Base-by-base conservation (phyloP, 2,797 vertebrate genomes). In the Ptychobarbus kaznakovi region DNA sequence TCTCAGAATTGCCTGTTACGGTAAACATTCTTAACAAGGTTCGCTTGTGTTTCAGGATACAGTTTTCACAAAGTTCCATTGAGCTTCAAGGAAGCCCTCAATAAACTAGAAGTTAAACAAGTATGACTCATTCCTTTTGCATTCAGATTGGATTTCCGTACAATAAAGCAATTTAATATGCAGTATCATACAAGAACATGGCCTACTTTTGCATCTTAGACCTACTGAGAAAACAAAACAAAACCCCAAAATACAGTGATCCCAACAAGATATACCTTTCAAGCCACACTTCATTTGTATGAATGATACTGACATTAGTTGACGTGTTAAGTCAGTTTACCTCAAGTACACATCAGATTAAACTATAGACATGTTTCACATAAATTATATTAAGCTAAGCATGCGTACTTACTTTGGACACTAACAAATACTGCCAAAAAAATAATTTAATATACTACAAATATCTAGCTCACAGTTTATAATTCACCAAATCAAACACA, bases 1-100 rank as follows among this genome's bases (percentile, higher is more conserved):
- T 90, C 69, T 42, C 88, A 92, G 93, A 93, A 95, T 94, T 93
- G 94, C 94, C 94, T 95, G 93, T 94, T 93, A 92, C 28, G 63
- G 87, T 94, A 91, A 93, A 90, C 89, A 92, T 90, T 92, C 51
- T 79, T 85, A 79, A 90, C 88, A 85, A 88, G 89, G 88, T 90
- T 84, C 89, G 66, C 88, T 91, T 85, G 28, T 87, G 87, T 92
- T 92, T 90, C 90, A 89, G 84, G 78, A 92, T 90, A 89, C 90
- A 89, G 78, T 83, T 90, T 88, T 65, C 84, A 89, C 85, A 85
- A 87, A 89, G 22, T 84, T 83, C 51, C 49, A 51, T 15, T 49
- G 16, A 77, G 74, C 58, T 85, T 69, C 72, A 78, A 79, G 69
- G 28, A 70, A 56, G 61, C 11, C 61, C 42, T 80, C 9, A 13